Base-by-base conservation (phyloP, 1,140 invertebrate genomes). In the Nephila pilipes region DNA sequence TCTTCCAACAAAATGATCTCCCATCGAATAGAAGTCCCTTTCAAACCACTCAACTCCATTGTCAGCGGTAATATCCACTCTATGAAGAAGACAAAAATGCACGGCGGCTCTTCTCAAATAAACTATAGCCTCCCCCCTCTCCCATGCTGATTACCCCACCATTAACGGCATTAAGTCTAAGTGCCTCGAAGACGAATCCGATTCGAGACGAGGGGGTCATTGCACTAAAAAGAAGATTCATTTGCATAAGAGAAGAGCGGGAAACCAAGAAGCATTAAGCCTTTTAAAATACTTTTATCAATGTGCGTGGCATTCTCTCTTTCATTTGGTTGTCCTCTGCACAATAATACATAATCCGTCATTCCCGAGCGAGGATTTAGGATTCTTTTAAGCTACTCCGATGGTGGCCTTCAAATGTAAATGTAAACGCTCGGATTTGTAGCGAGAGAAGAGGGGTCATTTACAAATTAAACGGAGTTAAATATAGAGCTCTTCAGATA, bases 271-370 rank as follows among this genome's bases (percentile, higher is more conserved):
- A 46, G 25, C 29, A 32, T 55, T 85, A 85, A 85, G 55, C 83
- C 55, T 85, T 85, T 85, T 85, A 85, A 85, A 60, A 85, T 54
- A 85, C 83, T 85, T 85, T 58, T 58, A 85, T 85, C 83, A 58
- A 85, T 85, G 83, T 55, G 16, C n/a, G 14, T 25, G 22, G 54
- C 58, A 60, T 85, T 55, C 57, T 85, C 83, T 29, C 55, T 55
- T 85, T 85, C 83, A 60, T 85, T 32, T n/a, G 10, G 55, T 58
- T 85, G 25, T 85, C n/a, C 54, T 25, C 6, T 25, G 54, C 83
- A 58, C 83, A 85, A 85, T 85, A 85, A 85, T 85, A 85, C 83
- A 58, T 85, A 85, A 85, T 85, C 83, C 83, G 83, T 85, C 83
- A 55, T 60, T 85, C 83, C 25, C 83, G 65, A 58, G 10, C 22